Conservation (phyloP, 2,888 invertebrate species). For the Exephanes ischioxanthus region DNA sequence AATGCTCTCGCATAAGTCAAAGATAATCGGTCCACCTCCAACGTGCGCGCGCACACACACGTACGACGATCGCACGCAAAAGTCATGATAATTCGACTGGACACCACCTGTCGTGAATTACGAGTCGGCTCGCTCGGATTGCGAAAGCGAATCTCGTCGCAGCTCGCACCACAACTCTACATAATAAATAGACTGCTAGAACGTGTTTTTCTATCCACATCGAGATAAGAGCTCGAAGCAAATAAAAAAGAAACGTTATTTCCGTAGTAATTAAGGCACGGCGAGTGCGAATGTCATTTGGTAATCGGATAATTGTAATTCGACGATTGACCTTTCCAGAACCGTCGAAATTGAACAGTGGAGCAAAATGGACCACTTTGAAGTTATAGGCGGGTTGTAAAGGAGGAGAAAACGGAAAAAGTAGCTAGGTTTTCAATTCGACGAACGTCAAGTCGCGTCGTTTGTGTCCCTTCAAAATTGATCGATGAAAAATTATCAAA, state of each 20-base stretch:
- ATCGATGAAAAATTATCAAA: background rate
- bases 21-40: conserved; percentile 54
- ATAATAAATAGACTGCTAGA: conserved; percentile 28
- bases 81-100: conserved; percentile 53
- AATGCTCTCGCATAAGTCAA: conserved; percentile 53
- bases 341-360: background rate
- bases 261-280: background rate
- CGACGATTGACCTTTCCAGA: background rate
- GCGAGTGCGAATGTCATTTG: conserved; percentile 16
- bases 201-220: conserved; percentile 26
- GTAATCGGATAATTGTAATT: background rate
- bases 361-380: background rate
- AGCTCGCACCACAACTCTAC: background rate
- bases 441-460: background rate
- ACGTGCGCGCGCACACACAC: conserved; percentile 2
- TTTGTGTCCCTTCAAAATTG: background rate
- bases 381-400: background rate
- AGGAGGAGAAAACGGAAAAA: background rate
- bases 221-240: background rate
- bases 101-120: conserved; percentile 59
- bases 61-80: conserved; percentile 19
- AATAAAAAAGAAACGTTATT: background rate
- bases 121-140: conserved; percentile 31
- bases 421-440: background rate
- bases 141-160: conserved; percentile 34